phyloP scores from a whole-genome alignment of 23 tunicate genomes.

The Aplidium turbinatum region DNA sequence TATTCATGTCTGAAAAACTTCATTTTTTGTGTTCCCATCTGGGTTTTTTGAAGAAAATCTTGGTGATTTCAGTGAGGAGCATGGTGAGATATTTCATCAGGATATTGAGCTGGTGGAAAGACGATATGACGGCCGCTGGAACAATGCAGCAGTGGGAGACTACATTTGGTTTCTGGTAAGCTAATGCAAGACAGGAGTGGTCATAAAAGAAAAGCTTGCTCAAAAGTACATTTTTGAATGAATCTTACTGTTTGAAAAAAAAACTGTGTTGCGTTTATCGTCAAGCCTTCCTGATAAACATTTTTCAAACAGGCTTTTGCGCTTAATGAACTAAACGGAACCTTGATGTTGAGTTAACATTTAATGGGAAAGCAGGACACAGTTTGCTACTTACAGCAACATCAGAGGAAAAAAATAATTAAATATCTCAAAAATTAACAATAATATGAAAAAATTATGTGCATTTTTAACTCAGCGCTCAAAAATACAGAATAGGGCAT shows the following conservation, averaged over 20 bases:
- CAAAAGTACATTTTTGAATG: conserved; percentile 30
- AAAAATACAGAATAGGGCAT: neutral
- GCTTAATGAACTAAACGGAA: conserved; percentile 26
- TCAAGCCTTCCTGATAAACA: conserved; percentile 2
- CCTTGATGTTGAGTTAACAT: conserved; percentile 20
- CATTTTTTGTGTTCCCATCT: conserved; percentile 37
- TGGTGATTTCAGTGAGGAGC: conserved; percentile 25
- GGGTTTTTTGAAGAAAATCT: conserved; percentile 37
- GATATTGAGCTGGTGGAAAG: conserved; percentile 26
- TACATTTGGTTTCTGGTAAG: too few relatives aligned
- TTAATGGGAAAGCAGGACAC: conserved; percentile 5
- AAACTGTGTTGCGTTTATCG: neutral
- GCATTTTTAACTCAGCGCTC: conserved; percentile 19
- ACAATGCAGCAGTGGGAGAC: conserved; percentile 24
- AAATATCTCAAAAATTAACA: conserved; percentile 26
- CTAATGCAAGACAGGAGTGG: conserved; percentile 13
- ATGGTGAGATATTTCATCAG: conserved; percentile 27
- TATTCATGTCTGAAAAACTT: conserved; percentile 37
- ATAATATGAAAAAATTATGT: conserved; percentile 15
- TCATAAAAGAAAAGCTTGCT: conserved; percentile 38
- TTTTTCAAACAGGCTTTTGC: conserved; percentile 26
- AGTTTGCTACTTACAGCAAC: conserved; percentile 19
- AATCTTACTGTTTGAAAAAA: conserved; percentile 1
- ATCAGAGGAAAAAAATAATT: conserved; percentile 3
- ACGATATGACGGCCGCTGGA: conserved; percentile 40